A percentile compares a stretch with the other conserved stretches of the same genome.
These are phyloP conservation scores for Strigamia crassipes DNA, from an alignment of 2,888 invertebrate species.

Conservation along the genomic window DNA sequence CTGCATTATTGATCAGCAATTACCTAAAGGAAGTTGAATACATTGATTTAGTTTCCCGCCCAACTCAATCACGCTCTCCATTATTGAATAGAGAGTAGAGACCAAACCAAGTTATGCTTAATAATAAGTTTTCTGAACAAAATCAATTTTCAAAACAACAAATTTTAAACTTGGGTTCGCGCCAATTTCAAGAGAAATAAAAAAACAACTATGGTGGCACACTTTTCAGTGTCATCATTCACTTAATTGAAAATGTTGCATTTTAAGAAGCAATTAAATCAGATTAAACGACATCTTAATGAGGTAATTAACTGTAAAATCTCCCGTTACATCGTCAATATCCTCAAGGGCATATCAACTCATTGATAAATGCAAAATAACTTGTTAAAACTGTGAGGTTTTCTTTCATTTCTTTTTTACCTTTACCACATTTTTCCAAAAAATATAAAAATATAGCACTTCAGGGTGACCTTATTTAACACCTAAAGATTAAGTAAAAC, in stretches of 20 bases:
- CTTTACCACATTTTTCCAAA: too few species aligned
- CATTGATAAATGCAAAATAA: background rate
- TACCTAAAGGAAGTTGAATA: conserved; percentile 13
- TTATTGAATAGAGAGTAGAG: background rate
- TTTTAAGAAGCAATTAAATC: conserved; percentile 15
- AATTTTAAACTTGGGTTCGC: background rate
- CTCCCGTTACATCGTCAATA: background rate
- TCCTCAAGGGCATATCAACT: background rate
- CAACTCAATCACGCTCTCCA: conserved; percentile 3
- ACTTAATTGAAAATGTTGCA: background rate
- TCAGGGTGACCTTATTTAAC: background rate
- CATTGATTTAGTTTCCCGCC: background rate
- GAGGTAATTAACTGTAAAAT: conserved; percentile 8
- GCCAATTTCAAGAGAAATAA: background rate
- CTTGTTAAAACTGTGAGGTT: too few species aligned
- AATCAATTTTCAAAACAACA: background rate
- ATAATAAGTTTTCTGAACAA: background rate
- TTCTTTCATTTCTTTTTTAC: too few species aligned
- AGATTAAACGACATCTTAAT: conserved; percentile 30
- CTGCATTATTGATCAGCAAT: conserved; percentile 27
- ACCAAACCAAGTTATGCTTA: background rate
- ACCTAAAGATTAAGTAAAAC: background rate
- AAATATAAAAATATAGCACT: too few species aligned
- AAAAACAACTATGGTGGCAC: background rate
- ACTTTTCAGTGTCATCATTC: background rate